Percentiles rank a stretch among this genome's conserved stretches.
Conservation (phyloP, 1,140 invertebrate genomes). For the Drepana arcuata region DNA sequence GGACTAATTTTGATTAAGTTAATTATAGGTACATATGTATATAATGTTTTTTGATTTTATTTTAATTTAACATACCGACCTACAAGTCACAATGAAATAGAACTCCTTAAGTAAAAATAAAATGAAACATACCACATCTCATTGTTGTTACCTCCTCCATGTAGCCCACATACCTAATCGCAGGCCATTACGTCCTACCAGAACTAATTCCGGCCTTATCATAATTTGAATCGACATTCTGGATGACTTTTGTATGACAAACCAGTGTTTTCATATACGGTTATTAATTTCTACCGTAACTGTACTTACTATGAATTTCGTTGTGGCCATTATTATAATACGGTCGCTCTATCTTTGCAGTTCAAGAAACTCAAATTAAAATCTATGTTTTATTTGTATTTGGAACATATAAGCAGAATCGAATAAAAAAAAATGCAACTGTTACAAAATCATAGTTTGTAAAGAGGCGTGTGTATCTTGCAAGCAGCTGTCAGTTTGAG, state of each 20-base stretch:
- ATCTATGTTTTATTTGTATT: too few species aligned
- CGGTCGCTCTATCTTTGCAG: constrained; percentile 20
- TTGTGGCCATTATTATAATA: constrained; percentile 29
- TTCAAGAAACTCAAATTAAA: constrained; percentile 20
- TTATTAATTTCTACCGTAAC: constrained; percentile 56
- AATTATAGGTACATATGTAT: too few species aligned
- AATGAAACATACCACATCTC: constrained; percentile 24
- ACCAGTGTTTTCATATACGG: constrained; percentile 61
- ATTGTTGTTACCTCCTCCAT: constrained; percentile 9
- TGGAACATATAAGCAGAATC: too few species aligned
- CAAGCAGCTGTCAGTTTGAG: too few species aligned
- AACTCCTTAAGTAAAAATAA: too few species aligned
- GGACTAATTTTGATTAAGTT: too few species aligned
- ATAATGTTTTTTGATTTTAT: too few species aligned
- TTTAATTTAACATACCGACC: too few species aligned
- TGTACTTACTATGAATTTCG: constrained; percentile 37
- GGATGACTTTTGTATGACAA: constrained; percentile 64
- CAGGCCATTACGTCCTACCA: constrained; percentile 53
- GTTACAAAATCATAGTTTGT: too few species aligned
- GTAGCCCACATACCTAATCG: constrained; percentile 29
- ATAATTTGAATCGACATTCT: constrained; percentile 64
- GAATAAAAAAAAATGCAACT: too few species aligned
- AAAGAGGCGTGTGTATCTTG: too few species aligned
- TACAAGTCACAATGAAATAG: too few species aligned
- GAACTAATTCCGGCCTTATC: constrained; percentile 66